These are phyloP conservation scores for Serripes groenlandicus DNA, from an alignment of 2,888 invertebrate genomes.

Conservation along the genomic window DNA sequence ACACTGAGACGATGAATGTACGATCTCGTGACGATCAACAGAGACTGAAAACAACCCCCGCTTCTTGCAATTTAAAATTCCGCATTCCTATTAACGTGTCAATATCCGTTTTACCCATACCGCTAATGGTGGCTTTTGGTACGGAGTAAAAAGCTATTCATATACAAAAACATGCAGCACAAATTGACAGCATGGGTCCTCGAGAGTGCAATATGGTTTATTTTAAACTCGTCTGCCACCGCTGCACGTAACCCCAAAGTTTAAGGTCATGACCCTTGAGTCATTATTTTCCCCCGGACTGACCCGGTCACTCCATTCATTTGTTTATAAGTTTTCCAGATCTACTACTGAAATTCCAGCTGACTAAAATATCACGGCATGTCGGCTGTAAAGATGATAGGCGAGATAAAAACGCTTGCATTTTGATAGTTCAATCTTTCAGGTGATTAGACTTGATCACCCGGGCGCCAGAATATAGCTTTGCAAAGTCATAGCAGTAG, in stretches of 20 bases:
- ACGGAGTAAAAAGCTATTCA: too few relatives aligned
- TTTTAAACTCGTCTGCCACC: slow-evolving; percentile 14
- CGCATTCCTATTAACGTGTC: too few relatives aligned
- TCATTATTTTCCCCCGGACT: slow-evolving; percentile 33
- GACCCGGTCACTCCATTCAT: slow-evolving; percentile 55
- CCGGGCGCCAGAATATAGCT: not conserved
- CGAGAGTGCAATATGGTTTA: slow-evolving; percentile 19
- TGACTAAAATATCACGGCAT: slow-evolving; percentile 20
- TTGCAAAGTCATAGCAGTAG: slow-evolving; percentile 1
- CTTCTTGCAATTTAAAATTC: too few relatives aligned
- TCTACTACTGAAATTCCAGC: slow-evolving; percentile 32
- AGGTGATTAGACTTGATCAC: not conserved
- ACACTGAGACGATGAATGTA: too few relatives aligned
- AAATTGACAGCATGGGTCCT: slow-evolving; percentile 9
- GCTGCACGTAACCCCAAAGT: slow-evolving; percentile 24
- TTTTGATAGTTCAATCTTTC: slow-evolving; percentile 8
- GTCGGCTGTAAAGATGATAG: slow-evolving; percentile 18
- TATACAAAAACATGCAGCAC: not conserved
- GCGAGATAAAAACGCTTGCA: slow-evolving; percentile 26
- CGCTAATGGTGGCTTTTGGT: too few relatives aligned
- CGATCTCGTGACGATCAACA: too few relatives aligned
- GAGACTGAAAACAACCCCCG: too few relatives aligned
- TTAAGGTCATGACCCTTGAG: slow-evolving; percentile 54
- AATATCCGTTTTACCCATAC: too few relatives aligned
- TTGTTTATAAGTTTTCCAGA: slow-evolving; percentile 59